phyloP scores from a whole-genome alignment of 2,113 vertebrate genomes.

The Scolopax mira region DNA sequence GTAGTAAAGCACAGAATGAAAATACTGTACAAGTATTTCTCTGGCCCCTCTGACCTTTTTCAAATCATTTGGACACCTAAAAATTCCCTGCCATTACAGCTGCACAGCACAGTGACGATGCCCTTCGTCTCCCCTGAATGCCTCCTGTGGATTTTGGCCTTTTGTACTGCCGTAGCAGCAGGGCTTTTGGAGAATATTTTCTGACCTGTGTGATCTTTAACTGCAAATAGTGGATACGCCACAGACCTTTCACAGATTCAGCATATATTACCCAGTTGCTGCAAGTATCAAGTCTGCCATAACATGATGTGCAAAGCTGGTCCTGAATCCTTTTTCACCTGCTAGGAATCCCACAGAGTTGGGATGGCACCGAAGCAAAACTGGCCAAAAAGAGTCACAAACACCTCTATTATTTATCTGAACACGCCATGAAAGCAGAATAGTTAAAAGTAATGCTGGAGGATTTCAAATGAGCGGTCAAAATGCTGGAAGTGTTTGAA shows the following conservation, averaged over 20 bases:
- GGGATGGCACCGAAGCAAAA: background rate
- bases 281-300: fast-evolving
- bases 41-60: background rate
- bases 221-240: background rate
- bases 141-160: background rate
- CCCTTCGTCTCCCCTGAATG: background rate
- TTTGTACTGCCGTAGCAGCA: background rate
- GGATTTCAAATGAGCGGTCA: conserved; percentile 18
- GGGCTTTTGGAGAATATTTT: background rate
- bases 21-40: background rate
- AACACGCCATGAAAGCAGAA: background rate
- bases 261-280: background rate
- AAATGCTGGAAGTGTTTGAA: conserved; percentile 32
- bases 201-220: background rate
- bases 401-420: background rate
- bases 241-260: fast-evolving
- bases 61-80: background rate
- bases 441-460: background rate
- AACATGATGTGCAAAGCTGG: fast-evolving
- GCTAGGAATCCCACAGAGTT: fast-evolving
- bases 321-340: background rate
- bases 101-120: fast-evolving
- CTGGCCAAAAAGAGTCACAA: fast-evolving
- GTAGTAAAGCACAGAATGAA: background rate
- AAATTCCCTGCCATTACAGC: background rate